phyloP scores from a whole-genome alignment of 2,888 invertebrate genomes.

The Heliconius aoede region DNA sequence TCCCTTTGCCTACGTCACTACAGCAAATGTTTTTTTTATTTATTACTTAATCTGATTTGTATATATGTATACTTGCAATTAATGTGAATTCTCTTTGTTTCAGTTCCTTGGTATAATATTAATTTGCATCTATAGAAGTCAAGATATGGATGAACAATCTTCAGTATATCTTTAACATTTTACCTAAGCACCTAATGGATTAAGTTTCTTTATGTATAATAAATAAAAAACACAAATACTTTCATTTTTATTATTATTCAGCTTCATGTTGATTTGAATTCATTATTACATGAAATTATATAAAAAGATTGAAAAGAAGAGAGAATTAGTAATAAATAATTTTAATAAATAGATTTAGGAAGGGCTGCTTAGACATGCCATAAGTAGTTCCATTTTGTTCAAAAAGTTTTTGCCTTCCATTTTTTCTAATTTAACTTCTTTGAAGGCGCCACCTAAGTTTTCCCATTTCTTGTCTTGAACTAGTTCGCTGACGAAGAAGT shows the following conservation, averaged over 20 bases:
- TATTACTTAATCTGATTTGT: too few species aligned
- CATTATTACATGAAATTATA: conserved; percentile 31
- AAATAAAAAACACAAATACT: conserved; percentile 61
- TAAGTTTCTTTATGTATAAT: conserved; percentile 76
- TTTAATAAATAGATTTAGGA: conserved; percentile 67
- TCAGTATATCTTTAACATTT: conserved; percentile 82
- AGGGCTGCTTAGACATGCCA: conserved; percentile 93
- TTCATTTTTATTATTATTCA: conserved; percentile 57
- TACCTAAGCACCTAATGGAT: conserved; percentile 78
- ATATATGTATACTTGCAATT: background rate
- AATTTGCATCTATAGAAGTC: conserved; percentile 66
- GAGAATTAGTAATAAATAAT: conserved; percentile 14
- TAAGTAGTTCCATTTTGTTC: conserved; percentile 97
- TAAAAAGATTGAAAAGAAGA: background rate
- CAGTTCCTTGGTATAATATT: conserved; percentile 71
- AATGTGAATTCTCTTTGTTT: conserved; percentile 54
- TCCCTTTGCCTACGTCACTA: too few species aligned
- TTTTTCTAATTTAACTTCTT: conserved; percentile 94
- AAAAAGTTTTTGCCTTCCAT: conserved; percentile 98
- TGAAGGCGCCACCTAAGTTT: conserved; percentile 95
- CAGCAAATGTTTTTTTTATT: too few species aligned
- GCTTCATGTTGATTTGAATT: too few species aligned
- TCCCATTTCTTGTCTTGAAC: conserved; percentile 97
- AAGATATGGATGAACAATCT: conserved; percentile 79
- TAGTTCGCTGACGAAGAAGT: conserved; percentile 93